phyloP scores from a whole-genome alignment of 1,140 invertebrate genomes.

The Himalopsyche phryganea region DNA sequence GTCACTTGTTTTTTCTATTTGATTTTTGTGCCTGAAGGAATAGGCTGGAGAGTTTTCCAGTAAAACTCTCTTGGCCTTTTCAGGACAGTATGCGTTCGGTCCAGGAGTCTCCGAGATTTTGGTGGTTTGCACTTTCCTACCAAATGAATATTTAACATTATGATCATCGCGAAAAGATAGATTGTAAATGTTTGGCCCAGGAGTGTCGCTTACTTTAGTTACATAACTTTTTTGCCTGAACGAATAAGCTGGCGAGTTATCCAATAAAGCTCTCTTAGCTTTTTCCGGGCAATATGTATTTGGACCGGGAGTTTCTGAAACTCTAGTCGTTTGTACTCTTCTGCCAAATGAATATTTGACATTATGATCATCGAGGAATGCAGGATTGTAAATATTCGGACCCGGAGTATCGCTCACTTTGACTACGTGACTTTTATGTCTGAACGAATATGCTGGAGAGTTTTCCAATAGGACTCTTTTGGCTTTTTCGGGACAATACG shows the following conservation, averaged over 20 bases:
- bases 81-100: constrained; percentile 63
- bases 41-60: constrained; percentile 46
- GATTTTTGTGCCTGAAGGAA: constrained; percentile 45
- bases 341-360: constrained; percentile 47
- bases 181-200: constrained; percentile 60
- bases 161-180: constrained; percentile 56
- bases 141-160: constrained; percentile 47
- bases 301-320: constrained; percentile 48
- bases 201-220: constrained; percentile 64
- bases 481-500: constrained; percentile 67
- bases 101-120: constrained; percentile 61
- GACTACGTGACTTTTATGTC: constrained; percentile 45
- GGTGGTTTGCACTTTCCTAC: constrained; percentile 37
- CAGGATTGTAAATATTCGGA: constrained; percentile 49
- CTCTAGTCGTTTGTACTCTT: constrained; percentile 37
- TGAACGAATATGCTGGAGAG: constrained; percentile 55
- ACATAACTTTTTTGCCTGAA: constrained; percentile 53
- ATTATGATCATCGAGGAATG: constrained; percentile 48
- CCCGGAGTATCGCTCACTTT: constrained; percentile 55
- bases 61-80: constrained; percentile 52
- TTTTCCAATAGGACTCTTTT: constrained; percentile 53
- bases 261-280: constrained; percentile 57
- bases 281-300: constrained; percentile 59
- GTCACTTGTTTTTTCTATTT: constrained; percentile 51
- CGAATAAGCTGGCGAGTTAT: constrained; percentile 41